Conservation (phyloP, 2,113 vertebrate species). For the Sebastes fasciatus region DNA sequence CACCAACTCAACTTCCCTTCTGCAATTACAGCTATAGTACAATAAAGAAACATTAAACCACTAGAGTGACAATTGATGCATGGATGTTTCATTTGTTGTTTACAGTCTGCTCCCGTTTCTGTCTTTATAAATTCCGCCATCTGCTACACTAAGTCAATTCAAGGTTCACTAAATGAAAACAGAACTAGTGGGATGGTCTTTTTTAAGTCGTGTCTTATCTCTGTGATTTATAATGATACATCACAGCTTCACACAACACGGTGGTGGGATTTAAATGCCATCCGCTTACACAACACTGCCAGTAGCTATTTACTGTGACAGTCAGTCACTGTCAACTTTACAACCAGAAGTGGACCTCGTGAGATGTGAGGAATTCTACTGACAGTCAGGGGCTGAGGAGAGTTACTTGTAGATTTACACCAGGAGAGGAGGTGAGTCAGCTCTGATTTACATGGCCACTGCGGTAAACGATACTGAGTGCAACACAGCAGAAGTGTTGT, state of each 20-base stretch:
- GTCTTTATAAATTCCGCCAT: conserved; percentile 28
- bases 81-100: neutral
- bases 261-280: conserved; percentile 59
- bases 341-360: conserved; percentile 56
- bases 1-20: neutral
- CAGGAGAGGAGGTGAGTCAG: conserved; percentile 53
- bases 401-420: conserved; percentile 60
- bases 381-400: conserved; percentile 40
- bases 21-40: neutral
- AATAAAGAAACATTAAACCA: neutral
- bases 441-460: conserved; percentile 51
- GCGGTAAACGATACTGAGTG: conserved; percentile 59
- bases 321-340: conserved; percentile 63
- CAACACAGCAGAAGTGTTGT: conserved; percentile 45
- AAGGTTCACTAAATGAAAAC: conserved; percentile 28
- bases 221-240: conserved; percentile 35
- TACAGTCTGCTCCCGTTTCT: neutral
- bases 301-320: conserved; percentile 49
- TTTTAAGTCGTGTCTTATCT: neutral
- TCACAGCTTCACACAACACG: conserved; percentile 47
- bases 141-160: conserved; percentile 34
- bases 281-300: conserved; percentile 54
- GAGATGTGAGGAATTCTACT: conserved; percentile 54
- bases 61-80: neutral
- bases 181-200: neutral